phyloP scores from a whole-genome alignment of 2,797 vertebrate species.

The Coendou prehensilis region DNA sequence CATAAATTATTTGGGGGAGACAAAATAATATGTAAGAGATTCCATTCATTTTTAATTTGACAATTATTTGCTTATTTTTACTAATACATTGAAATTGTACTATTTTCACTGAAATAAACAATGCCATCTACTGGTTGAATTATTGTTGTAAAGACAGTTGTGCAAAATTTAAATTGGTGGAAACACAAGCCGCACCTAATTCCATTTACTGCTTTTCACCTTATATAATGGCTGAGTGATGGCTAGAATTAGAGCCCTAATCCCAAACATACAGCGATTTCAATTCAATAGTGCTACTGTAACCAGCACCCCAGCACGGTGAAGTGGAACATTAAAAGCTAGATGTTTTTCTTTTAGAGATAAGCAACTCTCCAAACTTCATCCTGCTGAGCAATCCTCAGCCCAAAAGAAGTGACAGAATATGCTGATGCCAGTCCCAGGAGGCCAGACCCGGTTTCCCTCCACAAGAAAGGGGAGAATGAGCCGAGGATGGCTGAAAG shows the following conservation, averaged over 20 bases:
- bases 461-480: neutral
- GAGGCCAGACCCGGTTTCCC: neutral
- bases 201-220: neutral
- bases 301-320: neutral
- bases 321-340: neutral
- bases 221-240: neutral
- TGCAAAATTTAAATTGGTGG: neutral
- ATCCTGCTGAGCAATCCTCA: neutral
- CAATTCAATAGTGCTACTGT: neutral
- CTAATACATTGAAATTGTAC: neutral
- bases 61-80: neutral
- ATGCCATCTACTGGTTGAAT: slow-evolving; percentile 70
- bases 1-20: neutral
- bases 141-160: neutral
- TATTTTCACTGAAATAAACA: slow-evolving; percentile 57
- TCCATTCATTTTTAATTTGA: neutral
- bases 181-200: neutral
- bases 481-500: neutral
- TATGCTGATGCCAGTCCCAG: neutral
- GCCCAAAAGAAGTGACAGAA: neutral
- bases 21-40: slow-evolving; percentile 13
- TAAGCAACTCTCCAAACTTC: neutral
- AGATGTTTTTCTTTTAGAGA: neutral
- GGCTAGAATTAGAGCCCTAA: neutral
- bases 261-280: neutral